Base-by-base conservation (phyloP, 2,113 vertebrate species). In the Octodon degus region DNA sequence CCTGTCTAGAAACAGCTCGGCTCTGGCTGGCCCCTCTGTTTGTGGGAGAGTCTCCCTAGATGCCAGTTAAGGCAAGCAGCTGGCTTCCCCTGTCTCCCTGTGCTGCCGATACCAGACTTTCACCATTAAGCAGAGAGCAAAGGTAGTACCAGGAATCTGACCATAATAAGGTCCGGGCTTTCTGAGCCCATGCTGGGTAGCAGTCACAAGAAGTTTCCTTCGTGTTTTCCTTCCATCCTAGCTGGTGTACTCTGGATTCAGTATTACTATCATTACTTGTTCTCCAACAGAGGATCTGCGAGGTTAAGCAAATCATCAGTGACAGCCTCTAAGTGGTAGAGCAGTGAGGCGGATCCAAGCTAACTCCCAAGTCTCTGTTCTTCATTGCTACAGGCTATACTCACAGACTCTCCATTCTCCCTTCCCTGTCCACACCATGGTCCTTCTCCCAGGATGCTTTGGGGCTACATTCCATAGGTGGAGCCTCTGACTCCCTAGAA, bases 1-100 rank as follows among this genome's bases (percentile, higher is more conserved):
- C 32, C 94, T 86, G 82, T 94, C 96, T 95, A 32, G 62, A 95
- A 95, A 74, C 77, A 24, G 72, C 40, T 88, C 58, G n/a, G 95
- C 95, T 77, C 84, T 90, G 94, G 89, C 95, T 93, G 90, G 88
- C 91, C 82, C n/a, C 87, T 91, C 84, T 20, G 12, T 72, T 93
- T 2, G 0, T 74, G 82, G 89, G 50, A 80, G 82, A 74, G 58
- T 90, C 86, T 81, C 93, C 90, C 90, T 1, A 72, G 53, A 53
- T 79, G 68, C 65, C 94, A 65, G 77, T 84, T 67, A 81, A 86
- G 93, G 60, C 55, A 47, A 0, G 11, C 5, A 11, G 32, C 4
- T 3, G 79, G 93, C 72, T 85, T 50, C 32, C 70, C 62, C 63
- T 27, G 53, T 68, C 81, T 72, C 20, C 0, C 0, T 50, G 53